A percentile compares a stretch with the other conserved stretches of the same genome.
These are phyloP conservation scores for Sarcophilus harrisii DNA, from an alignment of 2,797 vertebrate species.

Conservation along the genomic window DNA sequence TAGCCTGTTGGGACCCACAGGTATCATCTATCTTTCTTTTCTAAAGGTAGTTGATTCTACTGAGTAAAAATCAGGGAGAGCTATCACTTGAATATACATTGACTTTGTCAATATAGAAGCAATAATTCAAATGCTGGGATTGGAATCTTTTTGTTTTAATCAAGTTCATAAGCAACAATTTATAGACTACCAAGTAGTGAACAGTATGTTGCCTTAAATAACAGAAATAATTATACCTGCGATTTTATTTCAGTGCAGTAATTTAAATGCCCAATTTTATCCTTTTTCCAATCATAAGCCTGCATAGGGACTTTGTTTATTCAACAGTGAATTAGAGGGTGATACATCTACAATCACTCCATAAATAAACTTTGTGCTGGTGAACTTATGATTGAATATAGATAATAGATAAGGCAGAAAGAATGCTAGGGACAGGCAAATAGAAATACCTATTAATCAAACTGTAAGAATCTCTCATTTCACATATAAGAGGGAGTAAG, in stretches of 20 bases:
- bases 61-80: conserved; percentile 14
- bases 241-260: not conserved
- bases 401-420: not conserved
- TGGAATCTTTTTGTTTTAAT: not conserved
- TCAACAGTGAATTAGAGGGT: not conserved
- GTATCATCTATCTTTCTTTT: conserved; percentile 65
- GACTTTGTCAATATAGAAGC: not conserved
- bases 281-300: conserved; percentile 13
- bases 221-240: not conserved
- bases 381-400: conserved; percentile 21
- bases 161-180: not conserved
- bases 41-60: conserved; percentile 41
- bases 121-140: conserved; percentile 30
- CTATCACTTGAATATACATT: not conserved
- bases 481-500: conserved; percentile 27
- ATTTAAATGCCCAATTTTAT: not conserved
- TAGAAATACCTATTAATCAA: not conserved
- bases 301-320: conserved; percentile 16
- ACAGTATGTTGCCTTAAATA: not conserved
- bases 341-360: not conserved
- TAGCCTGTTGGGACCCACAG: not conserved
- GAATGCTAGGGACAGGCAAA: not conserved
- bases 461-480: not conserved
- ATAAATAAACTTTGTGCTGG: not conserved
- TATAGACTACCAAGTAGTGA: conserved; percentile 24